Conservation (phyloP, 2,113 vertebrate species). For the Coregonus clupeaformis region DNA sequence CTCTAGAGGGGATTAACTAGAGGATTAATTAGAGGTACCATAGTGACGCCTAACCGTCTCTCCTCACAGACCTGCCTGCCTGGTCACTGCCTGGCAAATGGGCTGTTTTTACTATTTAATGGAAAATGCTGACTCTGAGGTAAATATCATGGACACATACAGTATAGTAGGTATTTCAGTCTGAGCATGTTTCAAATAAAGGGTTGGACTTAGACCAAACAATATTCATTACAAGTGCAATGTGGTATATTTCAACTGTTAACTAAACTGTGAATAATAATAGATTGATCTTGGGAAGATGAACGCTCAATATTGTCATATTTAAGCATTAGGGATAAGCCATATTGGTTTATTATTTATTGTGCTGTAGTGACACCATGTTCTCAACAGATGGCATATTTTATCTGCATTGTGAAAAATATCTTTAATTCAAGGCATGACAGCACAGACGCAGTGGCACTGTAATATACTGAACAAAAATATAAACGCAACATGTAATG, state of each 20-base stretch:
- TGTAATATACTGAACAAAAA: too few relatives aligned
- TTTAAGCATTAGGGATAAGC: background rate
- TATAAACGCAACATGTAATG: too few relatives aligned
- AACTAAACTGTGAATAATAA: background rate
- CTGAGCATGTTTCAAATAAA: too few relatives aligned
- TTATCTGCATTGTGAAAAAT: slow-evolving; percentile 16
- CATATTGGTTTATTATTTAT: background rate
- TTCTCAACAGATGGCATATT: slow-evolving; percentile 50
- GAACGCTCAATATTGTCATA: background rate
- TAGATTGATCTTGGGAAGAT: background rate
- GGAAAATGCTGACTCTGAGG: background rate
- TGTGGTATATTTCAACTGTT: too few relatives aligned
- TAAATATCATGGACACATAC: too few relatives aligned
- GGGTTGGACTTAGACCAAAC: too few relatives aligned
- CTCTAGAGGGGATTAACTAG: slow-evolving; percentile 33
- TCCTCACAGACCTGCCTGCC: slow-evolving; percentile 11
- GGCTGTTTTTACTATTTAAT: background rate
- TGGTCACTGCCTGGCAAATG: background rate
- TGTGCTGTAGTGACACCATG: slow-evolving; percentile 11
- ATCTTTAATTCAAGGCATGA: background rate
- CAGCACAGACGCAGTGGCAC: background rate
- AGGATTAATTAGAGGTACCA: slow-evolving; percentile 34
- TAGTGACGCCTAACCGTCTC: slow-evolving; percentile 9
- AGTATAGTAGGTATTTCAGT: too few relatives aligned
- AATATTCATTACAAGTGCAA: too few relatives aligned